Evolutionary conservation across 1,140 invertebrate species (phyloP).

Genomic region (Drosophila tristis): DNA sequence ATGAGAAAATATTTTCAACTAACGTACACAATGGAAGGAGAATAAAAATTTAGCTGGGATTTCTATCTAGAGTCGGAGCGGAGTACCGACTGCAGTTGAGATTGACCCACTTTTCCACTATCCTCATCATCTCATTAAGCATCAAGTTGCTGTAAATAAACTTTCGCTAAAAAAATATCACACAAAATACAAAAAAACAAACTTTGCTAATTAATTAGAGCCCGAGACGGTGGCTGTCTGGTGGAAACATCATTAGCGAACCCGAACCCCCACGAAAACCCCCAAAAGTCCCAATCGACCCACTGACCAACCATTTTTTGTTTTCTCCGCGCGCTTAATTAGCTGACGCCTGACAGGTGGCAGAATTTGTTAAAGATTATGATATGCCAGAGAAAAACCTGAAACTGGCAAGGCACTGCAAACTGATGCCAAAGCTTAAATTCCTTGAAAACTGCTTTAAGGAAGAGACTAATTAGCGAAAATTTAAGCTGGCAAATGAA

Average conservation of each 20-base stretch:
- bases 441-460: slow-evolving; percentile 6
- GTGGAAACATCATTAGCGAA: slow-evolving; percentile 49
- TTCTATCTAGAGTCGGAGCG: neutral
- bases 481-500: neutral
- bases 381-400: slow-evolving; percentile 16
- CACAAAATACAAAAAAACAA: slow-evolving; percentile 17
- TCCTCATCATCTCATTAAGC: slow-evolving; percentile 34
- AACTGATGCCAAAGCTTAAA: neutral
- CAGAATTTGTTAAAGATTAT: slow-evolving; percentile 46
- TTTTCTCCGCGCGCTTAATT: slow-evolving; percentile 58
- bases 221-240: slow-evolving; percentile 28
- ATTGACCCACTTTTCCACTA: slow-evolving; percentile 4
- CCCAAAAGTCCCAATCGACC: slow-evolving; percentile 19
- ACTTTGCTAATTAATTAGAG: slow-evolving; percentile 56
- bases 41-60: neutral
- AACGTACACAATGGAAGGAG: neutral
- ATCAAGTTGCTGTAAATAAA: slow-evolving; percentile 20
- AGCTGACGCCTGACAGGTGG: slow-evolving; percentile 36
- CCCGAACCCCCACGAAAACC: neutral
- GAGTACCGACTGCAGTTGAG: neutral
- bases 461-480: slow-evolving; percentile 32
- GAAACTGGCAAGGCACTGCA: too few relatives aligned
- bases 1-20: slow-evolving; percentile 2
- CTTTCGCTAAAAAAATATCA: slow-evolving; percentile 13
- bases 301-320: slow-evolving; percentile 29